A percentile compares a stretch with the other conserved stretches of the same genome.
Conservation (phyloP, 2,113 vertebrate species). For the Eurystomus gularis region DNA sequence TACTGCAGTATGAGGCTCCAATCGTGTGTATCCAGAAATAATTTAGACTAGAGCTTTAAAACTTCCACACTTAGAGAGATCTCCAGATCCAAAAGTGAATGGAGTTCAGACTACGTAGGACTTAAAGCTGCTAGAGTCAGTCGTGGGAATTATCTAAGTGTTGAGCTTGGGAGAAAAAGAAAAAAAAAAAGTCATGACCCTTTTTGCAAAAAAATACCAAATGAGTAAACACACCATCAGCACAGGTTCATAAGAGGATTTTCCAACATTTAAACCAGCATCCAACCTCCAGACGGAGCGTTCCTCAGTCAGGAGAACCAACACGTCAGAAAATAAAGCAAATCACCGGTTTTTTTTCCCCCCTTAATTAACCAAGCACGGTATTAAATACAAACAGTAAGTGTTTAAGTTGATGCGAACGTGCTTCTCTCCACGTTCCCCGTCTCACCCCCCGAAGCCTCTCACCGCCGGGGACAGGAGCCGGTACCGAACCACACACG, state of each 20-base stretch:
- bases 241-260: background rate
- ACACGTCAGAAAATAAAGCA: fast-evolving
- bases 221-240: background rate
- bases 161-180: fast-evolving
- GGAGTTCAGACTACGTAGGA: background rate
- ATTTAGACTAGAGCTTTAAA: background rate
- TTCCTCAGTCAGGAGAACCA: background rate
- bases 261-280: background rate
- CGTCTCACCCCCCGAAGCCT: too few species aligned
- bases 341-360: fast-evolving
- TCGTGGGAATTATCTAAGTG: fast-evolving
- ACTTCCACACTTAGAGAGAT: background rate
- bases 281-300: background rate
- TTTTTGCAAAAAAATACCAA: fast-evolving
- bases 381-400: background rate
- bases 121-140: background rate
- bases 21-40: fast-evolving
- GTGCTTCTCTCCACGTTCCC: fast-evolving
- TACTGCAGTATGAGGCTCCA: background rate
- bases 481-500: background rate
- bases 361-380: too few species aligned
- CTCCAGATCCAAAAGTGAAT: background rate
- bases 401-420: fast-evolving
- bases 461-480: too few species aligned
- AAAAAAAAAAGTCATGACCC: background rate